Evolutionary conservation across 2,797 vertebrate genomes (phyloP), one percentile per base, ranked within the genome.

Genomic region (Melanotaenia maccullochi): DNA sequence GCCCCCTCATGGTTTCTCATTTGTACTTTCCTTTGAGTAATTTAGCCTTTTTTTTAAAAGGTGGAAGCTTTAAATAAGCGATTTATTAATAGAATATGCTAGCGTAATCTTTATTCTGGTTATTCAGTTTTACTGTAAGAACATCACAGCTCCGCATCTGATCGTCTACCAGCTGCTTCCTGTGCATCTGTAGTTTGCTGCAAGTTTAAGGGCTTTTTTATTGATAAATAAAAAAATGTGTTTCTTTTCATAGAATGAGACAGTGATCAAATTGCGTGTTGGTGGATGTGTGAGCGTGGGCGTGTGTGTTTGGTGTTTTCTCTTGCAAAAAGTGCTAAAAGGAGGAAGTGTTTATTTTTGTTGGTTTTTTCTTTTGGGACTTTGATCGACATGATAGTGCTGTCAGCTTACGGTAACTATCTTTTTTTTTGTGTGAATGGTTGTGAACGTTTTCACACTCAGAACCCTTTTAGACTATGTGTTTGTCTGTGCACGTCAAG

Each of bases 151-250:
- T 61, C 33, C n/a, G 14, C 44, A 36, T 66, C 38, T 73, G 68
- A 77, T 84, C 75, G 14, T 61, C 38, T 38, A 70, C 30, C 73
- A 86, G 73, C 65, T 85, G 78, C 64, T 86, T 90, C 81, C 81
- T 84, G n/a, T 44, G 1, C 65, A 5, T 67, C 40, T 77, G 55
- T 1, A 0, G 28, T 68, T 47, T 65, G 22, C 36, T 70, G 33
- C 30, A 35, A 4, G 12, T 71, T 62, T 28, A 56, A 42, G 33
- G 32, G 9, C 52, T 47, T 3, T 18, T 12, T 38, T 51, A n/a
- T 57, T 22, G 51, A 30, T 30, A 3, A n/a, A 9, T 13, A 24
- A 18, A 4, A 8, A 69, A 42, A 4, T 51, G 5, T 28, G 3
- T 63, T 55, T 64, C 35, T 52, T 47, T 58, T 60, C 38, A 30